Percentiles rank a stretch among this genome's conserved stretches.
Evolutionary conservation across 2,113 vertebrate species (phyloP).

Genomic region (Progne subis): DNA sequence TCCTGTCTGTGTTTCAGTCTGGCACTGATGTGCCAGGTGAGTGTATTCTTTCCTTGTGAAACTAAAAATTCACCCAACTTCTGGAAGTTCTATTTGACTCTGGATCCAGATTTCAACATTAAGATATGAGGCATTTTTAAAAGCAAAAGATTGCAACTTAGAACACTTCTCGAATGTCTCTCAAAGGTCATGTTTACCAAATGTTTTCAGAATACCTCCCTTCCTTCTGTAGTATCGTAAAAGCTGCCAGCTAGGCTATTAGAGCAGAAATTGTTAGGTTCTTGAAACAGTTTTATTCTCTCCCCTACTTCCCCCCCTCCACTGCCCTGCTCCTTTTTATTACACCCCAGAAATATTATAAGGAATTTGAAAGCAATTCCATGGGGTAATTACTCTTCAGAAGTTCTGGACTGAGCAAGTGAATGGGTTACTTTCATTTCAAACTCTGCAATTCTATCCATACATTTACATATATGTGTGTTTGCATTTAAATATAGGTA

Average conservation of each 20-base stretch:
- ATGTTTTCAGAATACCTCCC: not conserved
- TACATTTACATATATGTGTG: not conserved
- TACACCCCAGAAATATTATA: not conserved
- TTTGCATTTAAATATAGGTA: not conserved
- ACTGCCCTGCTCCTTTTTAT: fast-evolving
- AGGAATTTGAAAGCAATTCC: not conserved
- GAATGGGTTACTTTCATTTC: not conserved
- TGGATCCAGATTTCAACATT: not conserved
- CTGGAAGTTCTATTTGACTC: not conserved
- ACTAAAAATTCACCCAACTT: not conserved
- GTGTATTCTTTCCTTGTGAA: not conserved
- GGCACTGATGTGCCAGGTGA: not conserved
- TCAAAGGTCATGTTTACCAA: not conserved
- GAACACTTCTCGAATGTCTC: not conserved
- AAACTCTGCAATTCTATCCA: not conserved
- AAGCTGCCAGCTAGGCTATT: not conserved
- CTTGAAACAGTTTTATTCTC: not conserved
- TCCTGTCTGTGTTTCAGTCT: not conserved
- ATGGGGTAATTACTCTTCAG: not conserved
- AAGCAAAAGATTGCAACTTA: not conserved
- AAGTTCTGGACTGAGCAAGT: not conserved
- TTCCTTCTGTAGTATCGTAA: not conserved
- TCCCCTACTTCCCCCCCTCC: fast-evolving
- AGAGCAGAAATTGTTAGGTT: not conserved
- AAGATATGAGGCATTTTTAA: not conserved